Percentiles rank a stretch among this genome's conserved stretches.
Evolutionary conservation across 2,888 invertebrate genomes (phyloP).

Genomic region (Amaurobius ferox): DNA sequence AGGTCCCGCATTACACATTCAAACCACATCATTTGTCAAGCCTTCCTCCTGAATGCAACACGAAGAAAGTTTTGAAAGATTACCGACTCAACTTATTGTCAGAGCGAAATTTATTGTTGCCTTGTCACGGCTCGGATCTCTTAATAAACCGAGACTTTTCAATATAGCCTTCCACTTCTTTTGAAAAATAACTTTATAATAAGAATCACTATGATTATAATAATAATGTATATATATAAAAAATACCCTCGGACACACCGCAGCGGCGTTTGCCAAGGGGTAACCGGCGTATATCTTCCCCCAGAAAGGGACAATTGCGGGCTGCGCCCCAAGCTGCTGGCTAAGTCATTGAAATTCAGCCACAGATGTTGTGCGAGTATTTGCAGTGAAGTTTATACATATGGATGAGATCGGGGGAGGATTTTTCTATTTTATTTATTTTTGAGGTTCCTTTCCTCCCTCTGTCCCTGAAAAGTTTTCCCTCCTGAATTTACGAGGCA

Average conservation of each 20-base stretch:
- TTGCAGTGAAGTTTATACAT: conserved; percentile 72
- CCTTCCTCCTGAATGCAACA: not conserved
- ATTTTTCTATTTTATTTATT: conserved; percentile 55
- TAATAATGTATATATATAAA: conserved; percentile 26
- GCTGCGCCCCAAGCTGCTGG: conserved; percentile 37
- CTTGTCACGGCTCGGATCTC: conserved; percentile 49
- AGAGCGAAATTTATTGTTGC: conserved; percentile 35
- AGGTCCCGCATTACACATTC: conserved; percentile 36
- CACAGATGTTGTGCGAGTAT: conserved; percentile 71
- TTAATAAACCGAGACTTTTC: conserved; percentile 44
- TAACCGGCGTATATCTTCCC: not conserved
- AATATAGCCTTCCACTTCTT: conserved; percentile 17
- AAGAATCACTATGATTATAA: conserved; percentile 38
- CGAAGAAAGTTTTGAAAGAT: conserved; percentile 19
- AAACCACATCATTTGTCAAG: conserved; percentile 58
- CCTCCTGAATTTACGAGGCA: conserved; percentile 55
- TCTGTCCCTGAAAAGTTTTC: conserved; percentile 38
- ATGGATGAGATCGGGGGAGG: conserved; percentile 57
- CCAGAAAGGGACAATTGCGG: conserved; percentile 54
- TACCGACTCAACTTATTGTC: conserved; percentile 24
- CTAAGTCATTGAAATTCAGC: conserved; percentile 69
- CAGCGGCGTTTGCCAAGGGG: conserved; percentile 28
- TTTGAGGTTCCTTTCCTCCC: conserved; percentile 33
- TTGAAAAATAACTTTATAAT: conserved; percentile 60
- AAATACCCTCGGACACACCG: conserved; percentile 20